Conservation (phyloP, 2,113 vertebrate species). For the Megalops atlanticus region DNA sequence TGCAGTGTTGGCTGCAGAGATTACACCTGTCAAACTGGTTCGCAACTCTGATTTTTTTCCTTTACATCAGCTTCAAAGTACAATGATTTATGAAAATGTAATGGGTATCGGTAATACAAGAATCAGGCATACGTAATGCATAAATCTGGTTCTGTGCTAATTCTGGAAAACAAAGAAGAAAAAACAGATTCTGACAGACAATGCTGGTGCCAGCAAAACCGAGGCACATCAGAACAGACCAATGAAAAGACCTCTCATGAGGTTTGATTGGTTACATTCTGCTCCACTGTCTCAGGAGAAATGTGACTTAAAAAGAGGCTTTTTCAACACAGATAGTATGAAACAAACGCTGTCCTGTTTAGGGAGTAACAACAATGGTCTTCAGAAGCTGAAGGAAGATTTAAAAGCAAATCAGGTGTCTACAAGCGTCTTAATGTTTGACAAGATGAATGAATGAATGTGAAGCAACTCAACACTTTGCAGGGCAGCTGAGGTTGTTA, state of each 20-base stretch:
- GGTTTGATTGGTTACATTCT: too few species aligned
- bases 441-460: background rate
- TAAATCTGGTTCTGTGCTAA: background rate
- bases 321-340: background rate
- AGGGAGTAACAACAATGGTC: background rate
- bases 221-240: background rate
- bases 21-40: background rate
- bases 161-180: background rate
- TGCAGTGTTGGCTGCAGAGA: background rate
- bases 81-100: background rate
- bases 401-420: background rate
- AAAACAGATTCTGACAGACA: background rate
- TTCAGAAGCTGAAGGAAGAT: background rate
- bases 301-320: background rate
- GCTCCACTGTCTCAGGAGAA: too few species aligned
- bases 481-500: background rate
- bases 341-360: background rate
- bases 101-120: background rate
- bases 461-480: background rate
- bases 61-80: background rate
- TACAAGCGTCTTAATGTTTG: background rate
- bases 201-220: background rate
- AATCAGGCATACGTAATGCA: background rate
- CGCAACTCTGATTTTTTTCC: background rate
- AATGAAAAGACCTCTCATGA: background rate